Conservation (phyloP, 2,888 invertebrate genomes). For the Gnatocerus cornutus region DNA sequence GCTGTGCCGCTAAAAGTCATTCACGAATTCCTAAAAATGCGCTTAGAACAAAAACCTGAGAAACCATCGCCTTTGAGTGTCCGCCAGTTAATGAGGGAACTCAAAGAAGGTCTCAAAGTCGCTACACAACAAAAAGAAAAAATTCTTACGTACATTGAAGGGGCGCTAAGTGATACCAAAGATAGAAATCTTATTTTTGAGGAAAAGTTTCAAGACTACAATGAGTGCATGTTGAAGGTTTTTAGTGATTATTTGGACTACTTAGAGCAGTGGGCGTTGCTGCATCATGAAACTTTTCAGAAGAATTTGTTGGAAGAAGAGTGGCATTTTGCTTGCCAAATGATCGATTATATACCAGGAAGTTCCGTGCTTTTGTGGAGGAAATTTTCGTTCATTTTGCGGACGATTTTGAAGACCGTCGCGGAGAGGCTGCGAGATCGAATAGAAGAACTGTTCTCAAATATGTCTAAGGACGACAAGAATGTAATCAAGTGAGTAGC, state of each 20-base stretch:
- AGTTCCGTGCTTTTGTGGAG: constrained; percentile 84
- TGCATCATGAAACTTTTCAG: constrained; percentile 78
- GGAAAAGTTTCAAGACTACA: constrained; percentile 81
- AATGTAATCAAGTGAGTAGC: constrained; percentile 62
- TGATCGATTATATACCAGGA: constrained; percentile 84
- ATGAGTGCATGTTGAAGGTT: constrained; percentile 77
- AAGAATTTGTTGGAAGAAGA: constrained; percentile 89
- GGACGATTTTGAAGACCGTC: constrained; percentile 71
- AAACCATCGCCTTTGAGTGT: constrained; percentile 91
- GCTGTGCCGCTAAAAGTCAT: constrained; percentile 92
- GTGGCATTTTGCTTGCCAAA: constrained; percentile 88
- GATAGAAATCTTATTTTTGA: constrained; percentile 72
- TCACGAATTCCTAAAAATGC: constrained; percentile 90
- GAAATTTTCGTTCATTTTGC: constrained; percentile 80
- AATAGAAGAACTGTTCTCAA: constrained; percentile 68
- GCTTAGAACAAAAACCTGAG: constrained; percentile 87
- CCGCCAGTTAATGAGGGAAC: constrained; percentile 83
- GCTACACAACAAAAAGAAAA: constrained; percentile 88
- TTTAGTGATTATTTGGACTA: constrained; percentile 89
- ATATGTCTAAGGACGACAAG: constrained; percentile 64
- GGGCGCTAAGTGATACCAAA: constrained; percentile 74
- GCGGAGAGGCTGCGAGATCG: constrained; percentile 71
- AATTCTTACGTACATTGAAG: constrained; percentile 79
- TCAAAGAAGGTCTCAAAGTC: constrained; percentile 90
- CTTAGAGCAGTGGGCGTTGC: constrained; percentile 86